These are phyloP conservation scores for Parnassius glacialis DNA, from an alignment of 2,888 invertebrate genomes.

Conservation along the genomic window DNA sequence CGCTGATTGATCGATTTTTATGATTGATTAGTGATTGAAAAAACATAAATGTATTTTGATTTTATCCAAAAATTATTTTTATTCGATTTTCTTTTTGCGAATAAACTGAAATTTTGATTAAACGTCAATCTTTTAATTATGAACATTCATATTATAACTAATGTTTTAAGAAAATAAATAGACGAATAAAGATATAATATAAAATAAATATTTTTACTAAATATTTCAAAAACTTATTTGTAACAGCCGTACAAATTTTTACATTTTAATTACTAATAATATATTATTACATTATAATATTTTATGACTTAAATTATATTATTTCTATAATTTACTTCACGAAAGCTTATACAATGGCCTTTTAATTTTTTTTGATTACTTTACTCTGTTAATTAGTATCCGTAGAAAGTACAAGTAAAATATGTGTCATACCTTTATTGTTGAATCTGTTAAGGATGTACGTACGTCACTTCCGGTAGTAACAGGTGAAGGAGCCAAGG, in stretches of 20 bases:
- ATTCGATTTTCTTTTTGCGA: not conserved
- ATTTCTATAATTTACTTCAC: too few species aligned
- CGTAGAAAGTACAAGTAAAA: constrained; percentile 10
- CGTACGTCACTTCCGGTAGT: constrained; percentile 22
- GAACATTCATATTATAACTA: too few species aligned
- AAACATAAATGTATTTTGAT: constrained; percentile 2
- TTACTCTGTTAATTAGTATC: not conserved
- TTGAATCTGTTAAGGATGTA: constrained; percentile 11
- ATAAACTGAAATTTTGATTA: not conserved
- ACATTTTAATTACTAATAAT: not conserved
- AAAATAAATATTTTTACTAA: too few species aligned
- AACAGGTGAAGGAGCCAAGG: constrained; percentile 22
- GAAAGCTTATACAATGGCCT: too few species aligned
- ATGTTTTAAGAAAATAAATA: too few species aligned
- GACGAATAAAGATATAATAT: too few species aligned
- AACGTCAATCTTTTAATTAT: not conserved
- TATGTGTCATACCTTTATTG: constrained; percentile 12
- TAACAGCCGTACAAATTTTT: not conserved
- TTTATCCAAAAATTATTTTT: not conserved
- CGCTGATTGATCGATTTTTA: constrained; percentile 24
- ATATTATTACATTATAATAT: not conserved
- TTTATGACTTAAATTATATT: not conserved
- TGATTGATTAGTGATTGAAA: constrained; percentile 10
- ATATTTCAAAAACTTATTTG: too few species aligned
- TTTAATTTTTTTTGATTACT: not conserved